Base-by-base conservation (phyloP, 2,113 vertebrate genomes). In the Struthio camelus region DNA sequence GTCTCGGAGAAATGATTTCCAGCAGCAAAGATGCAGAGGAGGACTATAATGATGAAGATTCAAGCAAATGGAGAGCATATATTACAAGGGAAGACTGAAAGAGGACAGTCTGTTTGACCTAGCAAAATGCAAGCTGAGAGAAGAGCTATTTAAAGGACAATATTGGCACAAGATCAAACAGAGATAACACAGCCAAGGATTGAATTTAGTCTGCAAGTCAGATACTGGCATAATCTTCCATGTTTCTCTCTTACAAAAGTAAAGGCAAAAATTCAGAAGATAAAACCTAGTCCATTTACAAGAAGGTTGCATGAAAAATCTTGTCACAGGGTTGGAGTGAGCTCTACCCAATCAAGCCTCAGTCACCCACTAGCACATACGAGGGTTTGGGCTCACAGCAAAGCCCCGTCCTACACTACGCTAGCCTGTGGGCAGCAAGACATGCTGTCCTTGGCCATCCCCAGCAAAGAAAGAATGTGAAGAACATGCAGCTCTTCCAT, bases 81-180 rank as follows among this genome's bases (percentile, higher is more conserved):
- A 28, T 34, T 61, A 15, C 28, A 42, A 25, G 59, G 44, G 70
- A 56, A 89, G 64, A 24, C 76, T 73, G 17, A 56, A 53, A 58
- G 85, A 93, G 91, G 80, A 88, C 64, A 62, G 54, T 48, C 85
- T 72, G 88, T 73, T 93, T 89, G 88, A 91, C 85, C 85, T 53
- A 81, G 28, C n/a, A 32, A 88, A 81, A 80, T 9, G 24, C 46
- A 91, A 81, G 59, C 76, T 85, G 80, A 73, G 85, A 80, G 64
- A 84, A 53, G 30, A 73, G 76, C 53, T 64, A 20, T 73, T 95
- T 89, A 65, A 81, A 69, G 85, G 85, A 42, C 76, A 89, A 48
- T 78, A 78, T 54, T 88, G 85, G 80, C 71, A 70, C 36, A 6
- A 69, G 71, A 85, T 85, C 76, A 73, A 61, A 53, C 22, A 18